These are phyloP conservation scores for Leontocebus nigricollis DNA, from an alignment of 2,797 vertebrate species.

Conservation along the genomic window DNA sequence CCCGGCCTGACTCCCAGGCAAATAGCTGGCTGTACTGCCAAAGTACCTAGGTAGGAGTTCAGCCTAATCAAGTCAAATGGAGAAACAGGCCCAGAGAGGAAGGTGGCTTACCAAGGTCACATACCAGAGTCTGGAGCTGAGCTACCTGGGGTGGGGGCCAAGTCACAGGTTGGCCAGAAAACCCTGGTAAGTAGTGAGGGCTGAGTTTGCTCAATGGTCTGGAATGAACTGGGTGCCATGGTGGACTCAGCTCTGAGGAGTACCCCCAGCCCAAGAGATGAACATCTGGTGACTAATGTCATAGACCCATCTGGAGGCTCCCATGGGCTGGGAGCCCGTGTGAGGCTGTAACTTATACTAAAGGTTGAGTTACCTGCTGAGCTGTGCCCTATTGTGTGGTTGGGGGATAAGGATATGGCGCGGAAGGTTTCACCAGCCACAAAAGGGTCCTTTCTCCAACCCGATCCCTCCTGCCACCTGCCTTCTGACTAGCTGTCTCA, in stretches of 20 bases:
- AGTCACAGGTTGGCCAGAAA: not conserved
- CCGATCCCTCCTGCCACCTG: not conserved
- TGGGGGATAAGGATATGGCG: not conserved
- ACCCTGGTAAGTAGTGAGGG: not conserved
- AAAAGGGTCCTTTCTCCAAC: not conserved
- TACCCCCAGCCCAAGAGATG: not conserved
- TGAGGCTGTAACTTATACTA: constrained; percentile 2
- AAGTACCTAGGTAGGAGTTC: not conserved
- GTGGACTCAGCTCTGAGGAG: not conserved
- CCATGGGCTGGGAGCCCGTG: not conserved
- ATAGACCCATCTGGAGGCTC: not conserved
- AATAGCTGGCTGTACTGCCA: not conserved
- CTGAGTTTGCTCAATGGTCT: not conserved
- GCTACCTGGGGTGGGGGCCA: not conserved
- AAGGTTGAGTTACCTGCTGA: not conserved
- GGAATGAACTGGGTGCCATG: not conserved
- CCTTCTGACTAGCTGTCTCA: not conserved
- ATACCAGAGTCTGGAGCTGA: not conserved
- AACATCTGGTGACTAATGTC: not conserved
- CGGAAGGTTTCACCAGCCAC: not conserved
- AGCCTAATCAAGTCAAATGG: not conserved
- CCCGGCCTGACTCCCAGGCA: not conserved
- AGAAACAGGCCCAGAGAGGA: not conserved
- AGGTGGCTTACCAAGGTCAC: not conserved
- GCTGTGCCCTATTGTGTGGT: not conserved